Evolutionary conservation across 2,113 vertebrate genomes (phyloP).

Genomic region (Heliornis fulica): DNA sequence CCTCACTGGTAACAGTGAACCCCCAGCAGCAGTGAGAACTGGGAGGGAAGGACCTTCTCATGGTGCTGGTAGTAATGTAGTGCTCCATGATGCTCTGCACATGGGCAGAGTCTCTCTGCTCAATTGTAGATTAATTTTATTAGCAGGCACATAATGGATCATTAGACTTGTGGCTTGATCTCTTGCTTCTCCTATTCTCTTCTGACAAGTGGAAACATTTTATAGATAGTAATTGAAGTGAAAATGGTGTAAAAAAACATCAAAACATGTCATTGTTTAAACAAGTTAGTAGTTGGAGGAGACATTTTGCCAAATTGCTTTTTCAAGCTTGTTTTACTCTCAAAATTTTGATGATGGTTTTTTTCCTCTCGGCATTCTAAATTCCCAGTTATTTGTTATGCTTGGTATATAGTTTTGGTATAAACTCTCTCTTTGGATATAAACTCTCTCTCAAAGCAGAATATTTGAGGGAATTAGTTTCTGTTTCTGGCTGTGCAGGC

Average conservation of each 20-base stretch:
- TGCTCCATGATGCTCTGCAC: rapidly evolving
- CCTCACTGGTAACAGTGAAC: neutral
- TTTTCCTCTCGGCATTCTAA: neutral
- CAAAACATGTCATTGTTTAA: neutral
- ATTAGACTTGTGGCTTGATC: neutral
- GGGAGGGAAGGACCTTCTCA: neutral
- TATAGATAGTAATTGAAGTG: neutral
- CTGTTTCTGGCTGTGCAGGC: neutral
- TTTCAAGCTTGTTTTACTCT: neutral
- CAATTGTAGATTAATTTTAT: neutral
- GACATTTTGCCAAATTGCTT: neutral
- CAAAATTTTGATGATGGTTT: neutral
- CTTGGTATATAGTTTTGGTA: neutral
- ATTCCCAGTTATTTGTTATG: neutral
- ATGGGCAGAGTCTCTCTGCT: neutral
- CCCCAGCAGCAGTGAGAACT: neutral
- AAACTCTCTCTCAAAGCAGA: too few relatives aligned
- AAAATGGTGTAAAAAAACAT: neutral
- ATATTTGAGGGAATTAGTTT: neutral
- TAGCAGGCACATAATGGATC: neutral
- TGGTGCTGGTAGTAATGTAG: neutral
- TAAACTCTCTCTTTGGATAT: too few relatives aligned
- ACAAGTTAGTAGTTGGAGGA: neutral
- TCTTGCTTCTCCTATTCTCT: neutral
- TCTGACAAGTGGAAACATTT: neutral